These are phyloP conservation scores for Brachionus plicatilis DNA, from an alignment of 1,140 invertebrate species.

Conservation along the genomic window DNA sequence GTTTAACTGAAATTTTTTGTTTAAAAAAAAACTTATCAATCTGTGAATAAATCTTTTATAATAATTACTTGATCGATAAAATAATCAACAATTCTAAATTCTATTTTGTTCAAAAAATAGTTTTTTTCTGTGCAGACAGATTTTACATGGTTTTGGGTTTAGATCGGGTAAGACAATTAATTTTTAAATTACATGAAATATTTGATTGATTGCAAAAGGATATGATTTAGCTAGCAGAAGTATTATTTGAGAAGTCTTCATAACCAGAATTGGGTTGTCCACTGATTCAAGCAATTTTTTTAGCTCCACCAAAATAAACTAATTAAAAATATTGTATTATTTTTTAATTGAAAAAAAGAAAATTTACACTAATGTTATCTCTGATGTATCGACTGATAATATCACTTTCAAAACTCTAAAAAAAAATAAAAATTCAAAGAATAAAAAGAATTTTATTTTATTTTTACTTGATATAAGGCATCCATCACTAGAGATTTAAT, in stretches of 20 bases:
- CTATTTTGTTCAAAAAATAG: neutral
- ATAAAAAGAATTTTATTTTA: neutral
- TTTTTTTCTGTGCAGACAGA: neutral
- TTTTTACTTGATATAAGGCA: conserved; percentile 8
- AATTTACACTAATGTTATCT: conserved; percentile 8
- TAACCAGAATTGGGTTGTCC: neutral
- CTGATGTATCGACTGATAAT: neutral
- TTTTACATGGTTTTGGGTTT: no score
- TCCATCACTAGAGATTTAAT: neutral
- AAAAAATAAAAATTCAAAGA: neutral
- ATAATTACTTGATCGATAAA: no score
- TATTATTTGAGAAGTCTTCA: neutral
- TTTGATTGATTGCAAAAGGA: conserved; percentile 6
- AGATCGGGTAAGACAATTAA: neutral
- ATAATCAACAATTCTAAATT: no score
- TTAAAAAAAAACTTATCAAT: no score
- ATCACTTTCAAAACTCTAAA: neutral
- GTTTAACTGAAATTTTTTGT: no score
- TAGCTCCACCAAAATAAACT: neutral
- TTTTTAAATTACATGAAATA: conserved; percentile 27
- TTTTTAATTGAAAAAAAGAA: neutral
- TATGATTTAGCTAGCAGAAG: neutral
- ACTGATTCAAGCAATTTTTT: conserved; percentile 27
- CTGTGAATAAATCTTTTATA: no score
- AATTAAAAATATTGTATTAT: neutral